Conservation (phyloP, 2,888 invertebrate species). For the Dorcus hopei region DNA sequence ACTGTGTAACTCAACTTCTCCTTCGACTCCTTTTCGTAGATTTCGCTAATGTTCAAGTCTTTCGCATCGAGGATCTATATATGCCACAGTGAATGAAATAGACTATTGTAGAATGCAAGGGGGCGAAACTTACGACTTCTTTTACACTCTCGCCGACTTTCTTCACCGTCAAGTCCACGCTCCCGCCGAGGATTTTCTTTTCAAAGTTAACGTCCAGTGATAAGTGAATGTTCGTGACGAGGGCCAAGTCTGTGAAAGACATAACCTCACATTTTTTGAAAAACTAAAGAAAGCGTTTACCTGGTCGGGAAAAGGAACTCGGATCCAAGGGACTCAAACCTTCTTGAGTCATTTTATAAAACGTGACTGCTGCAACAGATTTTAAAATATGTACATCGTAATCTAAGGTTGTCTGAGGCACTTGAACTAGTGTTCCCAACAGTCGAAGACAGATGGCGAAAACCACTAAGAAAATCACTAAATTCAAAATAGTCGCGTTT, state of each 20-base stretch:
- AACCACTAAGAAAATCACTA: too few relatives aligned
- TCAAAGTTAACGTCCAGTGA: constrained; percentile 70
- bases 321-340: constrained; percentile 73
- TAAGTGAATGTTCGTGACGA: constrained; percentile 63
- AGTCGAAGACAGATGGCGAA: too few relatives aligned
- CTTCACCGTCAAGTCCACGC: constrained; percentile 60
- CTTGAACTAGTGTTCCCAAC: too few relatives aligned
- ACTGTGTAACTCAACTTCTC: constrained; percentile 52
- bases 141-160: constrained; percentile 53
- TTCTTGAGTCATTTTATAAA: constrained; percentile 25
- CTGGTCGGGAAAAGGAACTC: constrained; percentile 78
- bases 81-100: neutral
- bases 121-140: constrained; percentile 56
- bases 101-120: constrained; percentile 34
- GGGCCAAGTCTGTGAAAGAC: constrained; percentile 57
- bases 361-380: too few relatives aligned
- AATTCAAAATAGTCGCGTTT: too few relatives aligned
- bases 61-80: constrained; percentile 73
- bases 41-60: constrained; percentile 63
- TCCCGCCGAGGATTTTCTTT: constrained; percentile 65
- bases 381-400: too few relatives aligned
- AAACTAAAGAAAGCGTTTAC: constrained; percentile 45
- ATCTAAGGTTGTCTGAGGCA: too few relatives aligned
- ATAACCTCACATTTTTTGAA: neutral
- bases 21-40: constrained; percentile 50